Evolutionary conservation across 92 coral and sea anemone species (phyloP), one percentile per base, ranked within the genome.

Genomic region (Phymanthus crucifer): DNA sequence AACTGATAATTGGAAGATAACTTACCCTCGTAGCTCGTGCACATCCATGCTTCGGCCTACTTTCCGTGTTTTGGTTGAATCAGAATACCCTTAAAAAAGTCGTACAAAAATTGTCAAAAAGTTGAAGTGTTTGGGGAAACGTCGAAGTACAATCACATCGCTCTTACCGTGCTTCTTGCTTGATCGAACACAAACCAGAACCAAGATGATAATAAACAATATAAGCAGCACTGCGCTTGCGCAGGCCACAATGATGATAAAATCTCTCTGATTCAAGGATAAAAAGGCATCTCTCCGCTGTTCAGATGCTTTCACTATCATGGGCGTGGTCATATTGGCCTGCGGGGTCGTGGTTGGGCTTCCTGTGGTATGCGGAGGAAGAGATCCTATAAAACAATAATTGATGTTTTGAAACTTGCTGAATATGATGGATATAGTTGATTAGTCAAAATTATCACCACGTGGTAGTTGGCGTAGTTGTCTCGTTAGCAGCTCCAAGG

Each of bases 231-330:
- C 80, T 1, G 74, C 72, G 16, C 80, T 72, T 16, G 87, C 83
- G 74, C 85, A 86, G 40, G 73, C 81, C 14, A 75, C 19, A 24
- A 89, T 71, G 43, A 89, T 83, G 43, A 86, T 79, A 71, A 89
- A 46, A 13, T 86, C 81, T 3, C 79, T 73, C 34, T 79, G 72
- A n/a, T 61, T 68, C 19, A 89, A 66, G 57, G 36, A 77, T 17
- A 61, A 56, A 27, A 69, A 77, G 32, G 35, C 19, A 11, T 77
- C 19, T 6, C 4, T 3, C 72, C 37, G 27, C 50, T 47, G 52
- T 23, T 77, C 36, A 3, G 68, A 24, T 2, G 80, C 40, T 40
- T 26, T 76, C 40, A 27, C 78, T 61, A 32, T 71, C 18, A 81
- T 73, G 33, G 90, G 61, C 74, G 73, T 54, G 19, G 81, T 66